phyloP scores from a whole-genome alignment of 2,797 vertebrate genomes.

The Rhinophrynus dorsalis region DNA sequence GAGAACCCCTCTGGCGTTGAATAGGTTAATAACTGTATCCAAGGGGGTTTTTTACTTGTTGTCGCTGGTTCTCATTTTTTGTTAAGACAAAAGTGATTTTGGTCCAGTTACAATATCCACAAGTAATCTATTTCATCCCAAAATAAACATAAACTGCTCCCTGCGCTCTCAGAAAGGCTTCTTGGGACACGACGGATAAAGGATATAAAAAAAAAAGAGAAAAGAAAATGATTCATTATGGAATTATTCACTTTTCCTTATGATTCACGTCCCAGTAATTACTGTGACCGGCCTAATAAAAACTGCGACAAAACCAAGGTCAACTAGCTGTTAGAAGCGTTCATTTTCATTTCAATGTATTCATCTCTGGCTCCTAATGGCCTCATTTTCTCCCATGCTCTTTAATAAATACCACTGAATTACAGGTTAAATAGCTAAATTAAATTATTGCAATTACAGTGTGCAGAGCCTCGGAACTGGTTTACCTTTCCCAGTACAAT shows the following conservation, averaged over 20 bases:
- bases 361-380: conserved; percentile 97
- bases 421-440: conserved; percentile 99
- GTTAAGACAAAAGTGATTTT: conserved; percentile 9
- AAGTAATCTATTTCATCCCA: conserved; percentile 58
- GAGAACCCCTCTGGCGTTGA: no score
- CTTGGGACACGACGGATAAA: conserved; percentile 76
- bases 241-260: conserved; percentile 90
- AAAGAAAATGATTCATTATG: conserved; percentile 82
- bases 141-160: conserved; percentile 64
- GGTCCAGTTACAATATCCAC: conserved; percentile 56
- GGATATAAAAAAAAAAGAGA: no score
- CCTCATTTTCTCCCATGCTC: conserved; percentile 94
- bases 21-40: no score
- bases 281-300: conserved; percentile 92
- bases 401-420: conserved; percentile 99
- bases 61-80: no score
- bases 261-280: conserved; percentile 96
- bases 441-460: conserved; percentile 97
- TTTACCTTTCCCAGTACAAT: conserved; percentile 90
- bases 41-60: no score
- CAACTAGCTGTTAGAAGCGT: conserved; percentile 97
- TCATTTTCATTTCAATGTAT: conserved; percentile 98
- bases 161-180: conserved; percentile 55
- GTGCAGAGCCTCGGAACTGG: conserved; percentile 77
- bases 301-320: conserved; percentile 95